Base-by-base conservation (phyloP, 2,888 invertebrate species). In the Myopa tessellatipennis region DNA sequence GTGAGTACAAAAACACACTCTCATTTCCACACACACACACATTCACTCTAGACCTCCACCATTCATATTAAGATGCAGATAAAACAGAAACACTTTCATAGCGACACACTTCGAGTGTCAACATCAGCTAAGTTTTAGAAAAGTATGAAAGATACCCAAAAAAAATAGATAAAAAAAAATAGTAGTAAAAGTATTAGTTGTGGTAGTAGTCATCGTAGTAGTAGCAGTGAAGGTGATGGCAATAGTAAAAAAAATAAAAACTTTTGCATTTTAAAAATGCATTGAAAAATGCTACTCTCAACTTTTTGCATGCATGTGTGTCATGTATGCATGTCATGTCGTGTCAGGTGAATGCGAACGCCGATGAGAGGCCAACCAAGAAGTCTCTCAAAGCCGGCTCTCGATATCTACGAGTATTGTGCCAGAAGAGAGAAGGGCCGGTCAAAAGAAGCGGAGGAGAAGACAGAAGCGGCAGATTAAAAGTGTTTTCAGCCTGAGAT, bases 31-130 rank as follows among this genome's bases (percentile, higher is more conserved):
- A 50, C 60, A 18, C 60, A 63, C 63, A 74, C 68, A 60, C 12
- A 74, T 34, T 55, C 50, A 65, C 16, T 45, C 74, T 45, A 7
- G 10, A 58, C 34, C 26, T 26, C 10, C 70, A 34, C 18, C 14
- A 38, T 40, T 14, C 67, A 38, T 67, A 8, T 14, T 38, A 38
- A 36, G 67, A 67, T 67, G 67, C 16, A 67, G 67, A 67, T 67
- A 67, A 67, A 55, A 67, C 16, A 67, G 16, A 60, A 18, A 18
- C 18, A 34, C 77, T 68, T 50, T 40, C 45, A 45, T 10, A 45
- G 45, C 55, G 1, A 16, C 45, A 52, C 14, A 40, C 18, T 40
- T 55, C 67, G 67, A 74, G 67, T 67, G 74, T 74, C 65, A 74
- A 74, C 74, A 74, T 74, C 18, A 38, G 67, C 52, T 34, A 36